Percentiles rank a stretch among this genome's conserved stretches.
Evolutionary conservation across 2,797 vertebrate species (phyloP).

Genomic region (Parambassis ranga): DNA sequence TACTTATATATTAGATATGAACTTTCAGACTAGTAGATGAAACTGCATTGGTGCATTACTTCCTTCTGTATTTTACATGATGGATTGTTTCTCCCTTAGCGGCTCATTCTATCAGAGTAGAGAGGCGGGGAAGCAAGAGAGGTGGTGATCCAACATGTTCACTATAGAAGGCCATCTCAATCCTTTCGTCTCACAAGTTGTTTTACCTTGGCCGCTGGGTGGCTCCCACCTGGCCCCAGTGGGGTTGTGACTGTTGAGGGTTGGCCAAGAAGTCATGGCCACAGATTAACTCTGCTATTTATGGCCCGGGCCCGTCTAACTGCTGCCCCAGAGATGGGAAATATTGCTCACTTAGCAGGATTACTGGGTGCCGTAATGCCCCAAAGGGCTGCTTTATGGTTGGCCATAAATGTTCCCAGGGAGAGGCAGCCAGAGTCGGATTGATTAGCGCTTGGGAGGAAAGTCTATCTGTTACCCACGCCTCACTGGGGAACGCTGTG

Average conservation of each 20-base stretch:
- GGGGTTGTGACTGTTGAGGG: slow-evolving; percentile 62
- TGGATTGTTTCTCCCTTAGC: slow-evolving; percentile 39
- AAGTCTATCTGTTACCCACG: slow-evolving; percentile 82
- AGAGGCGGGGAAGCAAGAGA: slow-evolving; percentile 17
- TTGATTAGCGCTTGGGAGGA: slow-evolving; percentile 80
- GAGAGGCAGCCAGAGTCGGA: slow-evolving; percentile 81
- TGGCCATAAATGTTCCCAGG: slow-evolving; percentile 85
- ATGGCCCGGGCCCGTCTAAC: slow-evolving; percentile 77
- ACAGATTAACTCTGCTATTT: slow-evolving; percentile 85
- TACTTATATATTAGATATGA: slow-evolving; percentile 42
- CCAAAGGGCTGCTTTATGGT: slow-evolving; percentile 87
- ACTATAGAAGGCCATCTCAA: slow-evolving; percentile 52
- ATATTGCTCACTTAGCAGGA: slow-evolving; percentile 87
- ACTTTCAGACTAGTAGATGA: slow-evolving; percentile 27
- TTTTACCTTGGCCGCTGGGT: slow-evolving; percentile 71
- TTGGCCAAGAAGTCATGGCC: slow-evolving; percentile 76
- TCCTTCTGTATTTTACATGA: slow-evolving; percentile 30
- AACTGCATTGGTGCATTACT: slow-evolving; percentile 20
- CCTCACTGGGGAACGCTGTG: slow-evolving; percentile 72
- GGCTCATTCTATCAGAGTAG: slow-evolving; percentile 21
- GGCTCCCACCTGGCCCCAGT: slow-evolving; percentile 58
- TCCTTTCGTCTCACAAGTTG: slow-evolving; percentile 55
- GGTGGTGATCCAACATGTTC: slow-evolving; percentile 19
- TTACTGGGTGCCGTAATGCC: slow-evolving; percentile 85
- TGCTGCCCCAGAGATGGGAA: slow-evolving; percentile 83